Conservation (phyloP, 2,113 vertebrate genomes). For the Jaculus jaculus region DNA sequence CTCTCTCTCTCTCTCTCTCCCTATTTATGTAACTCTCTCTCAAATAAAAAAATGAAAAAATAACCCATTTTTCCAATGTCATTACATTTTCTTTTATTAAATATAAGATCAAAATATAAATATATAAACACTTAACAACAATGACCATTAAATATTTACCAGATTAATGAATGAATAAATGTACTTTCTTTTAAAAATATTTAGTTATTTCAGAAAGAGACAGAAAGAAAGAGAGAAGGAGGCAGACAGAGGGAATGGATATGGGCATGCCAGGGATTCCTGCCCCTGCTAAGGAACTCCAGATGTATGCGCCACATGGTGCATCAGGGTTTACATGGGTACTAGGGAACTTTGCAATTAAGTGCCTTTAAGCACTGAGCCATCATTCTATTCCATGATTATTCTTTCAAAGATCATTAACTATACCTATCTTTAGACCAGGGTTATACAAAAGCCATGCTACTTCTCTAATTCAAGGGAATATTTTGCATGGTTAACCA, state of each 20-base stretch:
- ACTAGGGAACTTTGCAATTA: too few relatives aligned
- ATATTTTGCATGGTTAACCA: neutral
- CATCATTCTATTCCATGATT: neutral
- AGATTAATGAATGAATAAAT: conserved; percentile 24
- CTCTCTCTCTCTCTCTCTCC: too few relatives aligned
- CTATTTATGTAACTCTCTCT: too few relatives aligned
- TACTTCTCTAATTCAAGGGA: neutral
- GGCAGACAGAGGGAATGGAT: too few relatives aligned
- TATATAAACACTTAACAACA: neutral
- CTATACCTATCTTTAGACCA: neutral
- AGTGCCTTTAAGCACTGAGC: too few relatives aligned
- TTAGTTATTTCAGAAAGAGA: too few relatives aligned
- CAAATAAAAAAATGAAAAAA: too few relatives aligned
- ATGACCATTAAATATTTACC: conserved; percentile 40
- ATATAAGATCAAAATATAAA: neutral
- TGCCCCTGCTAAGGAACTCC: too few relatives aligned
- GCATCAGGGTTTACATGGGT: too few relatives aligned
- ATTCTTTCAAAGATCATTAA: neutral
- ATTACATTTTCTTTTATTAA: conserved; percentile 27
- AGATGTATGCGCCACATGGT: too few relatives aligned
- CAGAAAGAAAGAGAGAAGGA: too few relatives aligned
- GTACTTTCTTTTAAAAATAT: neutral
- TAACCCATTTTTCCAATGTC: neutral
- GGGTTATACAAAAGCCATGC: neutral
- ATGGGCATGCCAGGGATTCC: too few relatives aligned